Evolutionary conservation across 2,888 invertebrate genomes (phyloP).

Genomic region (Mylabris sibirica): DNA sequence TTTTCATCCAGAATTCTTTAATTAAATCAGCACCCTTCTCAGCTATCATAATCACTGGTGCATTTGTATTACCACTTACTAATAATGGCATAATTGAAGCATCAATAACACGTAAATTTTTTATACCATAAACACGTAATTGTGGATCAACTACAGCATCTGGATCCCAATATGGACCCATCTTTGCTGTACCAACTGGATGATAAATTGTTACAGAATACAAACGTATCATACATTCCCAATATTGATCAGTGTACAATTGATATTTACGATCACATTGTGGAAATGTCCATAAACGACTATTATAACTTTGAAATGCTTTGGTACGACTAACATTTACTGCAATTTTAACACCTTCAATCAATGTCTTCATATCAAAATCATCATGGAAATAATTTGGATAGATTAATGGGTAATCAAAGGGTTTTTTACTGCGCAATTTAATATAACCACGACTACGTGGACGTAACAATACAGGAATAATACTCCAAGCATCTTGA

Average conservation of each 20-base stretch:
- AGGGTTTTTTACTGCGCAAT: conserved; percentile 63
- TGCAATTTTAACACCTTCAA: conserved; percentile 86
- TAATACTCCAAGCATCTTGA: conserved; percentile 75
- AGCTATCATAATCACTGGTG: conserved; percentile 89
- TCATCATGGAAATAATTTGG: conserved; percentile 94
- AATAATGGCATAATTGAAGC: conserved; percentile 90
- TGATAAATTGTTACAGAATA: conserved; percentile 81
- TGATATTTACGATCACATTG: conserved; percentile 69
- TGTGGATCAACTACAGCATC: conserved; percentile 83
- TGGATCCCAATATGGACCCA: conserved; percentile 80
- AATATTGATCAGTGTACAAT: conserved; percentile 81
- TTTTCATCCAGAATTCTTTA: conserved; percentile 80
- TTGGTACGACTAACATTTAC: conserved; percentile 76
- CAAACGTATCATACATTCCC: conserved; percentile 86
- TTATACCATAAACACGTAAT: conserved; percentile 79
- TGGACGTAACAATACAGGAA: conserved; percentile 83
- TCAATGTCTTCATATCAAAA: conserved; percentile 69
- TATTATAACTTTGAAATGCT: conserved; percentile 80
- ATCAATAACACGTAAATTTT: conserved; percentile 80
- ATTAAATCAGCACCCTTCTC: conserved; percentile 91
- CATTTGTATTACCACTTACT: conserved; percentile 89
- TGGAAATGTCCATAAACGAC: conserved; percentile 74
- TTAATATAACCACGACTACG: conserved; percentile 80
- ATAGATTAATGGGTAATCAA: conserved; percentile 84
- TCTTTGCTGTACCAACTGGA: conserved; percentile 75